Base-by-base conservation (phyloP, 2,888 invertebrate genomes). In the Sympetrum striolatum region DNA sequence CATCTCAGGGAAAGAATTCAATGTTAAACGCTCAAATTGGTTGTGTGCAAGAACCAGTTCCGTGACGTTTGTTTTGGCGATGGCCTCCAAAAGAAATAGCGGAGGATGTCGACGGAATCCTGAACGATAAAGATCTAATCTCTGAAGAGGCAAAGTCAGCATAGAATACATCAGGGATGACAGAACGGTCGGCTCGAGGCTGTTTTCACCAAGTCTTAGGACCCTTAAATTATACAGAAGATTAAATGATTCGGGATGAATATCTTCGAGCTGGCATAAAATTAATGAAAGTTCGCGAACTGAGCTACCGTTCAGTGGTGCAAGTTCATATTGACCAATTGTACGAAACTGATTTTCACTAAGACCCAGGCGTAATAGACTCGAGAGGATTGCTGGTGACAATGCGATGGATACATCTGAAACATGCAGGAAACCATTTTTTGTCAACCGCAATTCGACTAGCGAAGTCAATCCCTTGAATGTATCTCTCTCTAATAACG, bases 1-100 rank as follows among this genome's bases (percentile, higher is more conserved):
- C 95, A 96, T 96, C 80, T 90, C 91, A 1, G 96, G 95, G 92
- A 96, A 96, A 5, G 93, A 93, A n/a, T 94, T 93, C 15, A 94
- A 93, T 18, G 92, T 92, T 12, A 96, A 94, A 1, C 94, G 92
- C 93, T 95, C 95, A 92, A 96, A 95, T 92, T 95, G 95, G 92
- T 96, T 96, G 90, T 94, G 93, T 0, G 95, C 94, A 79, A 96
- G 92, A 90, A 93, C 94, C 80, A 96, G 93, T 82, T 93, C 93
- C 48, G 93, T 94, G 79, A 96, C 94, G 2, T 94, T 95, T 0
- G 95, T 94, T 25, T 94, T 93, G 10, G 95, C 95, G 90, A 96
- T 94, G 0, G 94, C 93, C 91, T 94, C 93, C 92, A 96, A 93
- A 10, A 96, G 92, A 5, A 93, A 91, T 91, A 92, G 94, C 0